Conservation (phyloP, 2,888 invertebrate species). For the Anorthoa munda region DNA sequence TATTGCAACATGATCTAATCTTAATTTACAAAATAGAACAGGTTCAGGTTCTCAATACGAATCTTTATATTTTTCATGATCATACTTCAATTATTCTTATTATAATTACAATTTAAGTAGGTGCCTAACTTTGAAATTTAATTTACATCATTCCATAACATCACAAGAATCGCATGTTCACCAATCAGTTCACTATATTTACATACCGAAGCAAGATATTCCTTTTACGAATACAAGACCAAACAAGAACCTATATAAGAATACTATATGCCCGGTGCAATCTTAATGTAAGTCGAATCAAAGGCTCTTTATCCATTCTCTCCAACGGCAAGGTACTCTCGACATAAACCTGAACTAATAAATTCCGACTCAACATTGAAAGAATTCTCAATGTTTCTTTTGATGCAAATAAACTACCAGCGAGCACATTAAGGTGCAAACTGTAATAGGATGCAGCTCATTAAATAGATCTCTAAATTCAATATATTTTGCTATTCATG, state of each 20-base stretch:
- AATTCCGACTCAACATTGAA: slow-evolving; percentile 28
- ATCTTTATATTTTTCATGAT: too few species aligned
- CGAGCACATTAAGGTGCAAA: slow-evolving; percentile 40
- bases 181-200: not conserved
- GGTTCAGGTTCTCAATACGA: too few species aligned
- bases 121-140: not conserved
- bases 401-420: slow-evolving; percentile 47
- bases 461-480: slow-evolving; percentile 57
- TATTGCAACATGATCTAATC: too few species aligned
- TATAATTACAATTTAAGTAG: too few species aligned
- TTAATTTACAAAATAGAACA: too few species aligned
- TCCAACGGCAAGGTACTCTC: not conserved
- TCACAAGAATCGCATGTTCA: not conserved
- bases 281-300: slow-evolving; percentile 17
- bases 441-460: slow-evolving; percentile 53
- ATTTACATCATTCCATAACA: too few species aligned
- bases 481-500: slow-evolving; percentile 62
- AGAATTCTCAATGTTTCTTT: slow-evolving; percentile 44
- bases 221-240: slow-evolving; percentile 6
- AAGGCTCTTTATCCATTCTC: slow-evolving; percentile 17
- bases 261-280: slow-evolving; percentile 6
- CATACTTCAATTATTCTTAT: too few species aligned
- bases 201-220: slow-evolving; percentile 1
- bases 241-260: not conserved
- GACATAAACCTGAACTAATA: slow-evolving; percentile 22